A percentile compares a stretch with the other conserved stretches of the same genome.
These are phyloP conservation scores for Chionis minor DNA, from an alignment of 2,113 vertebrate species.

Conservation along the genomic window DNA sequence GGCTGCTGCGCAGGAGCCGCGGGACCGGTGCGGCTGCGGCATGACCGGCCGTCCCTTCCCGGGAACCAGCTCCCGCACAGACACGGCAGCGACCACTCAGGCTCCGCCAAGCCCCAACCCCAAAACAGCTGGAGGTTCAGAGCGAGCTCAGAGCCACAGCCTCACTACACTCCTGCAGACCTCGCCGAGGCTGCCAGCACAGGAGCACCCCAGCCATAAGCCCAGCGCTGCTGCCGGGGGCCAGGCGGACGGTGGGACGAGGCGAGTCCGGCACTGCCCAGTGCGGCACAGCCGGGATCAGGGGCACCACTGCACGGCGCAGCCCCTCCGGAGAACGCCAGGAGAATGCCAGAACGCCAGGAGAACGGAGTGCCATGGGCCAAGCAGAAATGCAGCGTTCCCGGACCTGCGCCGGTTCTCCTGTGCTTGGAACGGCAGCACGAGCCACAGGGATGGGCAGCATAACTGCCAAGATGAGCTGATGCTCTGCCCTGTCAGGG, in stretches of 20 bases:
- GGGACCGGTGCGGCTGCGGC: neutral
- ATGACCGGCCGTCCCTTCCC: too few species aligned
- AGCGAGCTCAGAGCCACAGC: neutral
- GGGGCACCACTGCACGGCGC: too few species aligned
- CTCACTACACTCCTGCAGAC: neutral
- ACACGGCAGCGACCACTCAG: too few species aligned
- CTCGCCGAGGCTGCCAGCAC: neutral
- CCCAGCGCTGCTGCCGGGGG: neutral
- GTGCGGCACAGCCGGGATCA: too few species aligned
- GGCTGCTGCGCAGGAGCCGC: neutral
- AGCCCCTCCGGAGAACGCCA: too few species aligned
- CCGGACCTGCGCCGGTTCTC: neutral
- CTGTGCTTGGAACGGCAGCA: neutral
- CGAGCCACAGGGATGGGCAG: neutral
- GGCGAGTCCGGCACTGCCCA: too few species aligned
- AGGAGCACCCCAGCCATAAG: neutral
- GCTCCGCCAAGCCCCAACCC: neutral
- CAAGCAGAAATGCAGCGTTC: neutral
- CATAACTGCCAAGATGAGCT: neutral
- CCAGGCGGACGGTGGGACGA: fast-evolving
- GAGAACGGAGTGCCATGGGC: too few species aligned
- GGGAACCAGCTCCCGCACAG: too few species aligned
- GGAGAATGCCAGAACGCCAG: too few species aligned
- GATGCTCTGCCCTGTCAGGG: neutral
- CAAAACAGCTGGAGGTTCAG: neutral